Evolutionary conservation across 2,888 invertebrate species (phyloP).

Genomic region (Sisyra nigra): DNA sequence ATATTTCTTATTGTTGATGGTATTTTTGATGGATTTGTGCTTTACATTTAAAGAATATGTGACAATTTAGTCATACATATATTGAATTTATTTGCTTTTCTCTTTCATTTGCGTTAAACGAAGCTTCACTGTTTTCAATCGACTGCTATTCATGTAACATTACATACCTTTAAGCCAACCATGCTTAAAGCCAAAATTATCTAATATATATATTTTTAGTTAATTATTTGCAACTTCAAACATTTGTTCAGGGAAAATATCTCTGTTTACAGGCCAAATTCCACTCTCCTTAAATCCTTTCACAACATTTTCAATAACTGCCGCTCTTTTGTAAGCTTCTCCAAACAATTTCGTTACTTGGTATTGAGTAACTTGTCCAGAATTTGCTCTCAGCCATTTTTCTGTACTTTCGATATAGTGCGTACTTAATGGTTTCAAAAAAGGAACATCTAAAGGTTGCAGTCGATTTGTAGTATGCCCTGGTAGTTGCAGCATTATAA

Average conservation of each 20-base stretch:
- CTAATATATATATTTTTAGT: no score
- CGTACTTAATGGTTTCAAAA: constrained; percentile 14
- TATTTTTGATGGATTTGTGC: no score
- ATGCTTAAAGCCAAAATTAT: no score
- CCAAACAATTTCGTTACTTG: constrained; percentile 11
- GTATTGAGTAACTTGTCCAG: constrained; percentile 11
- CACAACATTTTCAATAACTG: constrained; percentile 2
- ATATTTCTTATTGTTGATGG: no score
- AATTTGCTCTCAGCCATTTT: constrained; percentile 13
- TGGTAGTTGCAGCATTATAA: constrained; percentile 15
- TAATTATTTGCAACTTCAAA: neutral
- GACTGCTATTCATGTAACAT: no score
- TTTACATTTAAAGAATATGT: no score
- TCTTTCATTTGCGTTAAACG: no score
- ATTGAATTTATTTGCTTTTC: no score
- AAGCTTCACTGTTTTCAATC: no score
- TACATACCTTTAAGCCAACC: no score
- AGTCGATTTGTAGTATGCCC: constrained; percentile 16
- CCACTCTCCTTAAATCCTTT: constrained; percentile 1
- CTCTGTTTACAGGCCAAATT: neutral
- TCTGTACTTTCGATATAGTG: constrained; percentile 12
- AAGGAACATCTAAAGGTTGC: constrained; percentile 16
- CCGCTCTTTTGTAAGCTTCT: constrained; percentile 12
- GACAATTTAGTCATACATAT: no score
- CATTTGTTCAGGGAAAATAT: constrained; percentile 1